Conservation (phyloP, 2,797 vertebrate species). For the Sus cebifrons region DNA sequence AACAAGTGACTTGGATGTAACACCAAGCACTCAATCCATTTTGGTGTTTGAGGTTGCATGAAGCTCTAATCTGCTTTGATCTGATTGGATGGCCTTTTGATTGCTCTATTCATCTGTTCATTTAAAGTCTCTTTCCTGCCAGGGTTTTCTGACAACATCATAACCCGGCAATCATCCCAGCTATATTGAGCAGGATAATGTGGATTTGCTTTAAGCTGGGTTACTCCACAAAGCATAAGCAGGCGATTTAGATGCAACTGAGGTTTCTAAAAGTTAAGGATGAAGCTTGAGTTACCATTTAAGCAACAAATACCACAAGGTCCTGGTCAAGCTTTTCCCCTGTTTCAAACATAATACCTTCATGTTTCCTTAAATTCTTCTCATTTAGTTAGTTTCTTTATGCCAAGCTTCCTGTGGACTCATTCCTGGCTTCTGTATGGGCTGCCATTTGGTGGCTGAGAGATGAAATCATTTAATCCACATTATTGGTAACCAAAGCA, state of each 20-base stretch:
- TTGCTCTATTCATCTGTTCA: conserved; percentile 85
- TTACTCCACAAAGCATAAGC: conserved; percentile 85
- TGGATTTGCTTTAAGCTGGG: conserved; percentile 88
- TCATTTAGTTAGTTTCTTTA: conserved; percentile 86
- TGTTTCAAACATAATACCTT: conserved; percentile 83
- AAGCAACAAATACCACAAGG: conserved; percentile 76
- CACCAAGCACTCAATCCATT: conserved; percentile 51
- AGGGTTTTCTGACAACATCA: conserved; percentile 82
- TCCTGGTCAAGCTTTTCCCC: conserved; percentile 82
- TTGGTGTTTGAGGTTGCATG: conserved; percentile 64
- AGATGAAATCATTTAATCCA: conserved; percentile 88
- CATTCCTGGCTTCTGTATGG: conserved; percentile 83
- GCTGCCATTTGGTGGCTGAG: conserved; percentile 84
- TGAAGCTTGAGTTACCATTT: conserved; percentile 77
- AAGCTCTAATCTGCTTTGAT: conserved; percentile 82
- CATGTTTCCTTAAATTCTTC: conserved; percentile 87
- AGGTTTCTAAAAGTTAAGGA: conserved; percentile 83
- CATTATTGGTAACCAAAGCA: conserved; percentile 82
- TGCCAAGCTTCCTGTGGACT: conserved; percentile 84
- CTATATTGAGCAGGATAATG: conserved; percentile 83
- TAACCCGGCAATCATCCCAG: conserved; percentile 81
- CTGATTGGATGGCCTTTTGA: conserved; percentile 82
- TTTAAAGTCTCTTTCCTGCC: conserved; percentile 84
- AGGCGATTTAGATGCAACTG: conserved; percentile 85
- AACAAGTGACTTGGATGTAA: conserved; percentile 41